Evolutionary conservation across 2,888 invertebrate species (phyloP).

Genomic region (Quadriops clusia): DNA sequence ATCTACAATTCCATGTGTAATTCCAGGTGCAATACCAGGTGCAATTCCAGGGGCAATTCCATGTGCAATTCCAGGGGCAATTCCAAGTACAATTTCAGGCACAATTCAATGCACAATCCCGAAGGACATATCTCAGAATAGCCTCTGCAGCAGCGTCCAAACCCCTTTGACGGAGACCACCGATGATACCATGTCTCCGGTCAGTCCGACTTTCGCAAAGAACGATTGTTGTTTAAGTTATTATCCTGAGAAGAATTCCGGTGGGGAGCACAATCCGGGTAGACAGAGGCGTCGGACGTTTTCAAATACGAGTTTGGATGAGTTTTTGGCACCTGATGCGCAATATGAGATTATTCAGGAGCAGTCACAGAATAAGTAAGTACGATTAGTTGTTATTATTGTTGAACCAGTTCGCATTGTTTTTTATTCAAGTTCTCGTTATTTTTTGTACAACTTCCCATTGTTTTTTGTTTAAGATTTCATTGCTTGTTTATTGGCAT

Average conservation of each 20-base stretch:
- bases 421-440: too few relatives aligned
- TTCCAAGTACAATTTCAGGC: constrained; percentile 6
- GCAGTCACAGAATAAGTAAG: too few relatives aligned
- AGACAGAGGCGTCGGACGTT: constrained; percentile 17
- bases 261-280: constrained; percentile 16
- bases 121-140: constrained; percentile 33
- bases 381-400: too few relatives aligned
- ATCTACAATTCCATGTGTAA: too few relatives aligned
- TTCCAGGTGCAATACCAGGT: constrained; percentile 20
- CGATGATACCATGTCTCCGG: constrained; percentile 32
- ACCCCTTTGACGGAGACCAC: constrained; percentile 36
- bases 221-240: constrained; percentile 29
- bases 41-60: too few relatives aligned
- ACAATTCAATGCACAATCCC: constrained; percentile 22
- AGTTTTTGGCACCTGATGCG: constrained; percentile 47
- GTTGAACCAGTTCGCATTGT: too few relatives aligned
- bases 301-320: constrained; percentile 22
- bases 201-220: constrained; percentile 20
- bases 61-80: constrained; percentile 8
- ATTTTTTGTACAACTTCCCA: too few relatives aligned
- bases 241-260: constrained; percentile 27
- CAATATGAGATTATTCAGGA: constrained; percentile 51
- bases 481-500: too few relatives aligned
- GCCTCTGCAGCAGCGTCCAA: constrained; percentile 32
- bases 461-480: too few relatives aligned